Conservation (phyloP, 2,888 invertebrate genomes). For the Marasmarcha lunaedactyla region DNA sequence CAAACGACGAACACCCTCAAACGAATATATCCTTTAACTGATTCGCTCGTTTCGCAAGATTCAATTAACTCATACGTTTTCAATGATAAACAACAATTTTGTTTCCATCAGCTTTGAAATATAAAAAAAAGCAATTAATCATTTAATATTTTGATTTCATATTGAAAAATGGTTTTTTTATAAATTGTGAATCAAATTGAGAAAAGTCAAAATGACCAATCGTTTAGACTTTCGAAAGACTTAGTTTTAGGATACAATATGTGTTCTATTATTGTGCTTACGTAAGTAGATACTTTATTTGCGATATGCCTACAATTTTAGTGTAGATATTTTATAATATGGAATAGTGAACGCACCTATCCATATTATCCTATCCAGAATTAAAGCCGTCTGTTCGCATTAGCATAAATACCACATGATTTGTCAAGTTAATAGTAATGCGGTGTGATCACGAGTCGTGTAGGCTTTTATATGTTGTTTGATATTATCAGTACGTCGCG, state of each 20-base stretch:
- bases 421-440: background rate
- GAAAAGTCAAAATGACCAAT: too few species aligned
- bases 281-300: too few species aligned
- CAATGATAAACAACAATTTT: background rate
- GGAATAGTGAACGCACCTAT: slow-evolving; percentile 32
- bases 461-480: slow-evolving; percentile 43
- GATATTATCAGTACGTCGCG: slow-evolving; percentile 45
- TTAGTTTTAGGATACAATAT: too few species aligned
- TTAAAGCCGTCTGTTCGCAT: slow-evolving; percentile 31
- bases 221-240: too few species aligned
- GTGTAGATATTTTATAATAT: background rate
- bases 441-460: slow-evolving; percentile 33
- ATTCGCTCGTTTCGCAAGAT: background rate
- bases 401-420: slow-evolving; percentile 4
- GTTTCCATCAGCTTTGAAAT: slow-evolving; percentile 48
- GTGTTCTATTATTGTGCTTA: too few species aligned
- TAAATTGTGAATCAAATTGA: too few species aligned
- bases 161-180: too few species aligned
- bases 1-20: too few species aligned
- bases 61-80: background rate
- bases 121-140: too few species aligned
- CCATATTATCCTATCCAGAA: too few species aligned
- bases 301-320: too few species aligned
- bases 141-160: too few species aligned
- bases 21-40: background rate